A percentile compares a stretch with the other conserved stretches of the same genome.
phyloP scores from a whole-genome alignment of 1,140 invertebrate genomes.

The Drosophila burlai region DNA sequence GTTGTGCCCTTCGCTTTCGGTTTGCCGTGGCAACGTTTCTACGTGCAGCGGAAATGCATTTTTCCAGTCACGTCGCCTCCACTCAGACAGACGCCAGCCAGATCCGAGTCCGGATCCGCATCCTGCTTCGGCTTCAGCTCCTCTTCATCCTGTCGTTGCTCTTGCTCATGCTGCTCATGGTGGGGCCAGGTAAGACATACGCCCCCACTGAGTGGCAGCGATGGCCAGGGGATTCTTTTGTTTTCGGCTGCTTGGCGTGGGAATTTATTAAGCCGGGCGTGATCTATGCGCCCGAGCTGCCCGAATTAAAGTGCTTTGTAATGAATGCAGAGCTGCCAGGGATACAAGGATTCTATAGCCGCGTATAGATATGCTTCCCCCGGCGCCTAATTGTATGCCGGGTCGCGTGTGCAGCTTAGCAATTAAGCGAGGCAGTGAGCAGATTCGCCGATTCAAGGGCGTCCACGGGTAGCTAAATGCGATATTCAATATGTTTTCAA shows the following conservation, averaged over 20 bases:
- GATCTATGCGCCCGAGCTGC: constrained; percentile 63
- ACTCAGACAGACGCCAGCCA: constrained; percentile 47
- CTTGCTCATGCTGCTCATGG: constrained; percentile 12
- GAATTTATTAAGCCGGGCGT: constrained; percentile 76
- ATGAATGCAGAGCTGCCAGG: constrained; percentile 57
- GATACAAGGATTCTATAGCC: constrained; percentile 3
- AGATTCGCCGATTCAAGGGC: constrained; percentile 10
- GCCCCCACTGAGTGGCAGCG: constrained; percentile 46
- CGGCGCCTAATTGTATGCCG: constrained; percentile 62
- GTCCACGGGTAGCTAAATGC: constrained; percentile 28
- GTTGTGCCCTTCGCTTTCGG: constrained; percentile 65
- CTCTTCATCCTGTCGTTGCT: neutral
- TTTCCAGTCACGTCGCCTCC: constrained; percentile 71
- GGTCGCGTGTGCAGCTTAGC: constrained; percentile 55
- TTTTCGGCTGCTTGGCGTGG: constrained; percentile 51
- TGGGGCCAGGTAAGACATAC: constrained; percentile 61
- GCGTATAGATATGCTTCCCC: neutral
- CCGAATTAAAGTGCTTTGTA: constrained; percentile 75
- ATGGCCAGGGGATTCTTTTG: constrained; percentile 51
- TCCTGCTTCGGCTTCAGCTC: constrained; percentile 16
- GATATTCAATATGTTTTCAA: constrained; percentile 82
- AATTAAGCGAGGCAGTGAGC: constrained; percentile 45
- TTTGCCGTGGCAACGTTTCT: constrained; percentile 62
- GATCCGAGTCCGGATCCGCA: constrained; percentile 8
- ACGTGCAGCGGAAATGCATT: constrained; percentile 81